These are phyloP conservation scores for Drosophila tsacasi DNA, from an alignment of 1,140 invertebrate species.

Conservation along the genomic window DNA sequence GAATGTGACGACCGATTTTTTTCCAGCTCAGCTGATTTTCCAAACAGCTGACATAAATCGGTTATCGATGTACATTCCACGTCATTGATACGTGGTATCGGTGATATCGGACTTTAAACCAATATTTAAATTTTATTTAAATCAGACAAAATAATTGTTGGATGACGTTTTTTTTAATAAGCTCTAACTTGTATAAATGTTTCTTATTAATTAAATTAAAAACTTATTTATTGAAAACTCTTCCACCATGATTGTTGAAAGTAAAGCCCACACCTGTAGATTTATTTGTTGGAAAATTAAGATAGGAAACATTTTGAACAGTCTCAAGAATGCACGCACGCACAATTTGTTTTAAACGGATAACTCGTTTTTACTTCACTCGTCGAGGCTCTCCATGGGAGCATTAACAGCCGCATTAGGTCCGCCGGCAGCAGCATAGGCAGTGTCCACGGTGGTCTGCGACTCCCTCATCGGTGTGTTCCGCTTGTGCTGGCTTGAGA, in stretches of 20 bases:
- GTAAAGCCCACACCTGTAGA: conserved; percentile 23
- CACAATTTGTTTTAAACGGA: neutral
- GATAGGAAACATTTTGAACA: conserved; percentile 34
- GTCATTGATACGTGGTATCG: neutral
- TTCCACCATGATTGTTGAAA: neutral
- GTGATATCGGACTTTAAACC: neutral
- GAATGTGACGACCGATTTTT: conserved; percentile 6
- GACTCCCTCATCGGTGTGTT: conserved; percentile 78
- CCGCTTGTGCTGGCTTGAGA: conserved; percentile 64
- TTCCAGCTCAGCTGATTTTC: neutral
- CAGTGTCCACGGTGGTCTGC: conserved; percentile 62
- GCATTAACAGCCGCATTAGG: conserved; percentile 19
- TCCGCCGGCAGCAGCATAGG: conserved; percentile 53
- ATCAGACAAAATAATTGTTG: neutral
- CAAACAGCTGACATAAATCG: neutral
- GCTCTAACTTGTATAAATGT: neutral
- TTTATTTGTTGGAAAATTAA: conserved; percentile 26
- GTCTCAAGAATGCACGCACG: conserved; percentile 21
- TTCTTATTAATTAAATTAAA: neutral
- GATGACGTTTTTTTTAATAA: neutral
- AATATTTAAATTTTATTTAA: conserved; percentile 1
- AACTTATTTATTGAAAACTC: neutral
- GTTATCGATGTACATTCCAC: neutral
- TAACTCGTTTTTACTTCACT: neutral
- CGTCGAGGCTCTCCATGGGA: conserved; percentile 39